phyloP scores from a whole-genome alignment of 2,113 vertebrate species.

The Pseudorectes ferrugineus region DNA sequence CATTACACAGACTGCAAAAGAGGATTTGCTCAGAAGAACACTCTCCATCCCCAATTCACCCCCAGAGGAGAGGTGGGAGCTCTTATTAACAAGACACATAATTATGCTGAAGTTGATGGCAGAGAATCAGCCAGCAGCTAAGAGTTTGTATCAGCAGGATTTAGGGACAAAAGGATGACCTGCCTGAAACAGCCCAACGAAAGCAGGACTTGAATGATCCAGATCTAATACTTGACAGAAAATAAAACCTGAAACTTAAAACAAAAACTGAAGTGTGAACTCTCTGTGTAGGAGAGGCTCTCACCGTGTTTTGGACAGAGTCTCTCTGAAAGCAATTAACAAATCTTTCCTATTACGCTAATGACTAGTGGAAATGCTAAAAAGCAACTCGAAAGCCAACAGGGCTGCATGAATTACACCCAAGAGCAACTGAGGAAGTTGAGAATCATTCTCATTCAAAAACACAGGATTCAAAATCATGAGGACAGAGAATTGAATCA shows the following conservation, averaged over 20 bases:
- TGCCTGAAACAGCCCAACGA: not conserved
- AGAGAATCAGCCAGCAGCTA: not conserved
- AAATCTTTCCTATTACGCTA: not conserved
- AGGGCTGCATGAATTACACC: not conserved
- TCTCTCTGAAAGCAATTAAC: not conserved
- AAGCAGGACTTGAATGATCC: not conserved
- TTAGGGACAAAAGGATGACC: not conserved
- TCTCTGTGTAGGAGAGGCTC: not conserved
- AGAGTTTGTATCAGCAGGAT: not conserved
- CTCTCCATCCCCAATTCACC: not conserved
- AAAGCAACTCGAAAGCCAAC: not conserved
- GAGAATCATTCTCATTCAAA: not conserved
- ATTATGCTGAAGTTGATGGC: not conserved
- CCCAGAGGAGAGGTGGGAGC: not conserved
- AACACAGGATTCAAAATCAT: not conserved
- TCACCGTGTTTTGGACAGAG: not conserved
- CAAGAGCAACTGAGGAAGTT: not conserved
- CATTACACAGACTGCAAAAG: not conserved
- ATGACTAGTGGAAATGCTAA: not conserved
- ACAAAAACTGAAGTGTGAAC: not conserved
- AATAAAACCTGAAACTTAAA: not conserved
- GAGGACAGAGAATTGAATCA: not conserved
- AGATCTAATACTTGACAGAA: not conserved
- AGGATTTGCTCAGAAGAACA: not conserved
- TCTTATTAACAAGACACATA: accelerated